phyloP scores from a whole-genome alignment of 2,113 vertebrate genomes.

The Crotalus tigris region DNA sequence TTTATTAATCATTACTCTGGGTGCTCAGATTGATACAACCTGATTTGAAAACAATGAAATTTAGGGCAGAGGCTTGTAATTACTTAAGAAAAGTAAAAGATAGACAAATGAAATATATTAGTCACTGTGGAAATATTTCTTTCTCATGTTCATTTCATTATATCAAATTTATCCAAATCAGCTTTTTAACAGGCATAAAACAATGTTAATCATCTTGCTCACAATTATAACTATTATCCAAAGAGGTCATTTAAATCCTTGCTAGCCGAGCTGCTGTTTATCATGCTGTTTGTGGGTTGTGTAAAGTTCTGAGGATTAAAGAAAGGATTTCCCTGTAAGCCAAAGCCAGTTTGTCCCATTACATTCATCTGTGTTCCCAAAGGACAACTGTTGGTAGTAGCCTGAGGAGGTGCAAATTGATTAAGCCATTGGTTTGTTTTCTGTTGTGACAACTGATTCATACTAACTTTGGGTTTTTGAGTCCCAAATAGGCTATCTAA shows the following conservation, averaged over 20 bases:
- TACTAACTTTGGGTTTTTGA: conserved; percentile 91
- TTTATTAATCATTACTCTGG: not conserved
- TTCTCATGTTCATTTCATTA: conserved; percentile 44
- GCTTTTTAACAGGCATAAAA: conserved; percentile 44
- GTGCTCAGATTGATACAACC: not conserved
- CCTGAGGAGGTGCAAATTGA: conserved; percentile 81
- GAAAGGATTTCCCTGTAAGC: conserved; percentile 94
- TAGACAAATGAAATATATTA: conserved; percentile 35
- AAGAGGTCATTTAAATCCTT: conserved; percentile 97
- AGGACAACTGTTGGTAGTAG: conserved; percentile 61
- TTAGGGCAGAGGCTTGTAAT: conserved; percentile 20
- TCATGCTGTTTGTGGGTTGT: conserved; percentile 80
- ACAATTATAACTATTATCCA: conserved; percentile 77
- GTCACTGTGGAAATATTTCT: conserved; percentile 45
- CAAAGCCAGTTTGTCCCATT: conserved; percentile 79
- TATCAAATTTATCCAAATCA: conserved; percentile 43
- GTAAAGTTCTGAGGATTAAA: conserved; percentile 94
- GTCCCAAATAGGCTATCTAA: conserved; percentile 89
- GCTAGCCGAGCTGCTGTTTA: conserved; percentile 85
- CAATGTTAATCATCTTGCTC: conserved; percentile 63
- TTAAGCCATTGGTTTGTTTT: conserved; percentile 83
- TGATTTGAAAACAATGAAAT: conserved; percentile 25
- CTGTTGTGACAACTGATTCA: conserved; percentile 91
- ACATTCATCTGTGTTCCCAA: conserved; percentile 71
- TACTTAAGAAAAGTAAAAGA: conserved; percentile 30